phyloP scores from a whole-genome alignment of 2,113 vertebrate genomes.

The Pardalotus punctatus region DNA sequence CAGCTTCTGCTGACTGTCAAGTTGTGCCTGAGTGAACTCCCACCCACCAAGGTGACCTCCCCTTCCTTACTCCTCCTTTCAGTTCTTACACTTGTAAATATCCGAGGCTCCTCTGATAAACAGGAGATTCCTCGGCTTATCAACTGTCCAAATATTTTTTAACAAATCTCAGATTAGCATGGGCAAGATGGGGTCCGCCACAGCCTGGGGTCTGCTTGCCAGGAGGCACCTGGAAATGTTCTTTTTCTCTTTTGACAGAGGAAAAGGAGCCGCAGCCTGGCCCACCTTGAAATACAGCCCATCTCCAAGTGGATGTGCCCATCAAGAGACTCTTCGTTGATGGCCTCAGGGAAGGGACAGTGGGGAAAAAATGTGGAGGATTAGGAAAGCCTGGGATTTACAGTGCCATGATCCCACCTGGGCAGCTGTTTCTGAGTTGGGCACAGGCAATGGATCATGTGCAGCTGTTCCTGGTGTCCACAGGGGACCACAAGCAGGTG shows the following conservation, averaged over 20 bases:
- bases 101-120: slow-evolving; percentile 25
- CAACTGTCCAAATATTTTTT: slow-evolving; percentile 40
- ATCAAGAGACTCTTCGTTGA: background rate
- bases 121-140: slow-evolving; percentile 40
- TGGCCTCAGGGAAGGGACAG: background rate
- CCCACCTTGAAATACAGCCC: background rate
- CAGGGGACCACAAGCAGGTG: background rate
- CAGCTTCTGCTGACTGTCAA: background rate
- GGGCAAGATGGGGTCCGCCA: background rate
- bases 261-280: background rate
- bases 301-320: background rate
- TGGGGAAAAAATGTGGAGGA: background rate
- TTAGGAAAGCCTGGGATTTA: background rate
- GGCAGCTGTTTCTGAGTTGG: background rate
- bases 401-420: background rate
- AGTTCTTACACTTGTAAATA: slow-evolving; percentile 29
- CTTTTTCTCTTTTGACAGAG: background rate
- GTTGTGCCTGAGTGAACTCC: background rate
- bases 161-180: slow-evolving; percentile 19
- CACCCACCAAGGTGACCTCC: background rate
- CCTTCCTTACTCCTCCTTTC: background rate
- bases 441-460: background rate
- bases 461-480: background rate
- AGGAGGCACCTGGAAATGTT: background rate
- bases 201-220: background rate